Base-by-base conservation (phyloP, 2,888 invertebrate genomes). In the Acronicta alni region DNA sequence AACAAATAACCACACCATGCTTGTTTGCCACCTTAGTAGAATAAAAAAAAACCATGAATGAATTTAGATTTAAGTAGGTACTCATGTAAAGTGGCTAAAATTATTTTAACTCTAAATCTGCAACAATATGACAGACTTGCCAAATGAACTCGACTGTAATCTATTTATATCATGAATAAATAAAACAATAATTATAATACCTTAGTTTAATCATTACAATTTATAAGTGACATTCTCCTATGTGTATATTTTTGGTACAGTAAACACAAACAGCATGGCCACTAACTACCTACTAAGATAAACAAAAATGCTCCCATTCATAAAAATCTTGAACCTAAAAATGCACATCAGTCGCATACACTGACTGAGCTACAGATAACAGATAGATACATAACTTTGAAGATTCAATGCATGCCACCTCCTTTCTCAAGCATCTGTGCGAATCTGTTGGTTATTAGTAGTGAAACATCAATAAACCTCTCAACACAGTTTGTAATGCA, bases 401-500 rank as follows among this genome's bases (percentile, higher is more conserved):
- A 49, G 42, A 55, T 63, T 90, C 74, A 93, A 66, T 93, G 89
- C 93, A 94, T 94, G 77, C 95, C 96, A 68, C 96, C 95, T 79
- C 95, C 95, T 87, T 97, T 97, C 84, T 98, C 97, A 41, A 98
- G 88, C 84, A 97, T 94, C 83, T 98, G 97, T 14, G 98, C 97
- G 90, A 98, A 99, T 88, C 99, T 95, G 84, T 97, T 97, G 0
- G 98, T 98, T 49, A 99, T 97, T 46, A 98, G 93, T 53, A 98
- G 89, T 0, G 98, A 98, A 4, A 98, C 97, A 89, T 99, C 99
- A 70, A 99, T 98, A 85, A 99, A 99, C 80, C 99, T 95, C 82
- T 98, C 98, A 0, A 99, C 99, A 89, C 99, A 99, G 88, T 99
- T 99, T 15, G 96, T 96, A 54, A 99, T 93, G 83, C 99, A 99